Evolutionary conservation across 2,888 invertebrate genomes (phyloP).

Genomic region (Theristus sp.): DNA sequence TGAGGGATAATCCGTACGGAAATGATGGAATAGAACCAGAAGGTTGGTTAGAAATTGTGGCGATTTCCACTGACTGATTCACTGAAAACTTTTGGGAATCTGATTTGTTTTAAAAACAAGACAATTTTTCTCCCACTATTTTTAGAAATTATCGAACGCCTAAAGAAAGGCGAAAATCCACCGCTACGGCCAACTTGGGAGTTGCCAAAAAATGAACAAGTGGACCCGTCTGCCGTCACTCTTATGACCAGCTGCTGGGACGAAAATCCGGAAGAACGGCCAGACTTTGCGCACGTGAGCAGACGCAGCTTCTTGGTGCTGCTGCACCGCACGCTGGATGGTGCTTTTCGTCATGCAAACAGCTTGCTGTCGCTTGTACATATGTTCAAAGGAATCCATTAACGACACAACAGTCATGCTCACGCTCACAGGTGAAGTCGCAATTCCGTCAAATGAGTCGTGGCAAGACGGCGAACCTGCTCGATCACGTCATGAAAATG

Average conservation of each 20-base stretch:
- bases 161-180: not conserved
- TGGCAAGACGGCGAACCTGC: not conserved
- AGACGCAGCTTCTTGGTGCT: not conserved
- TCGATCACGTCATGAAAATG: conserved; percentile 1
- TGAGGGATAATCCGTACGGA: not conserved
- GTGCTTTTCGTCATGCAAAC: no score
- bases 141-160: not conserved
- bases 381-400: no score
- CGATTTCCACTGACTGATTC: no score
- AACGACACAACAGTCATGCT: no score
- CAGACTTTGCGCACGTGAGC: not conserved
- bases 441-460: not conserved
- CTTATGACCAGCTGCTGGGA: conserved; percentile 5
- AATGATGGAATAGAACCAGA: not conserved
- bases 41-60: not conserved
- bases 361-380: no score
- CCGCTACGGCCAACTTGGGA: conserved; percentile 1
- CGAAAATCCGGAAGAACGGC: conserved; percentile 3
- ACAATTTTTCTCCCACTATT: no score
- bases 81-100: no score
- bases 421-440: no score
- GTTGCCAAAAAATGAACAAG: not conserved
- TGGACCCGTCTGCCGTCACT: not conserved
- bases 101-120: no score
- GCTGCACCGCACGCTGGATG: not conserved